A percentile compares a stretch with the other conserved stretches of the same genome.
Evolutionary conservation across 2,797 vertebrate genomes (phyloP).

Genomic region (Acridotheres tristis): DNA sequence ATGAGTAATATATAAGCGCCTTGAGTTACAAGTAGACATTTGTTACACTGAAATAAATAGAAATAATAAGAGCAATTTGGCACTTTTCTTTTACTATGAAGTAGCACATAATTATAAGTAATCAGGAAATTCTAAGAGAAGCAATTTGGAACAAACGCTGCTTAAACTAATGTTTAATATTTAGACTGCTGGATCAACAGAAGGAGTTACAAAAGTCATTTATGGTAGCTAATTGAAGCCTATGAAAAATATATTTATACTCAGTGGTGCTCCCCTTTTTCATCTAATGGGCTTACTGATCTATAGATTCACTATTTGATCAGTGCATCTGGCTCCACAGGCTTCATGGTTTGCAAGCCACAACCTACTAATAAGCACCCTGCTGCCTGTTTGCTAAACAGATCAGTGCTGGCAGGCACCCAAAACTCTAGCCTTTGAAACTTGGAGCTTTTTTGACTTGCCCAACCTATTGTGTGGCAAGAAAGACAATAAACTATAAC

Average conservation of each 20-base stretch:
- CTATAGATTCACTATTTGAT: conserved; percentile 76
- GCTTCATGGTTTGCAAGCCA: conserved; percentile 77
- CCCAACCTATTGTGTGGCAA: conserved; percentile 74
- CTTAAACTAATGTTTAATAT: conserved; percentile 75
- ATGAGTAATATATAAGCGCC: not conserved
- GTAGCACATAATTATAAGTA: conserved; percentile 60
- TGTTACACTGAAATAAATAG: conserved; percentile 39
- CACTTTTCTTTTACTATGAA: conserved; percentile 56
- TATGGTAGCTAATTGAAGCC: conserved; percentile 68
- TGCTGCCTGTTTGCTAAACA: conserved; percentile 82
- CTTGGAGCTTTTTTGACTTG: conserved; percentile 74
- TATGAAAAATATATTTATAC: conserved; percentile 66
- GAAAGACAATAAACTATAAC: conserved; percentile 75
- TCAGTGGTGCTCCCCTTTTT: conserved; percentile 53
- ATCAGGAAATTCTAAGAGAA: conserved; percentile 61
- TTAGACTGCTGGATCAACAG: conserved; percentile 71
- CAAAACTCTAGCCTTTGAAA: conserved; percentile 78
- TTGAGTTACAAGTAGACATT: not conserved
- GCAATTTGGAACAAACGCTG: conserved; percentile 70
- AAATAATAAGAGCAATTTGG: conserved; percentile 59
- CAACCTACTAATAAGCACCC: conserved; percentile 81
- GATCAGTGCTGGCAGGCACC: conserved; percentile 78
- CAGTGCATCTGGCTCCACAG: conserved; percentile 74
- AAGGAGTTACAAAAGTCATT: conserved; percentile 69
- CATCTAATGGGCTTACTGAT: conserved; percentile 68